Percentiles rank a stretch among this genome's conserved stretches.
Conservation (phyloP, 2,113 vertebrate genomes). For the Plectropomus leopardus region DNA sequence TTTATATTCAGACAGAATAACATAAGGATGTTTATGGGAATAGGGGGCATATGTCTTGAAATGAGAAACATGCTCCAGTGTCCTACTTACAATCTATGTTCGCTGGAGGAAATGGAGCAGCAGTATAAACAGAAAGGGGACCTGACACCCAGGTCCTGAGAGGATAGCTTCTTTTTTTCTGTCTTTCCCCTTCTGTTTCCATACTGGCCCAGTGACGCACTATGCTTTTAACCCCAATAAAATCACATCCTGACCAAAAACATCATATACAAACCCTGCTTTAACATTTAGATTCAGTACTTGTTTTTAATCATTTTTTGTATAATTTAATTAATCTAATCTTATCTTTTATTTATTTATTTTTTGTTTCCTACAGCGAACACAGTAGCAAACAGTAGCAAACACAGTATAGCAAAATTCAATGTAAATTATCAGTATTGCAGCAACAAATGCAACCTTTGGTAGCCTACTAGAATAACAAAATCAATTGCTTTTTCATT, state of each 20-base stretch:
- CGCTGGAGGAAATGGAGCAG: conserved; percentile 75
- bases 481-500: no score
- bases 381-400: no score
- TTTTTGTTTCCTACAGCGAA: no score
- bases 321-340: no score
- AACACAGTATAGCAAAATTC: no score
- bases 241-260: background rate
- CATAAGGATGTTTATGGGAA: conserved; percentile 15
- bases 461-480: no score
- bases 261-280: background rate
- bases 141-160: conserved; percentile 37
- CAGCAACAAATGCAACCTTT: no score
- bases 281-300: background rate
- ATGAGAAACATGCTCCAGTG: conserved; percentile 40
- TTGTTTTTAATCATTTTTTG: background rate
- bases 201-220: conserved; percentile 47
- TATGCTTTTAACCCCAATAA: conserved; percentile 5
- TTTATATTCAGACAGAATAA: no score
- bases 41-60: conserved; percentile 10
- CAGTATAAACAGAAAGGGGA: conserved; percentile 59
- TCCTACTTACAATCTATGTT: conserved; percentile 56
- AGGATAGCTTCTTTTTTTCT: conserved; percentile 14
- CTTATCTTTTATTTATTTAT: no score
- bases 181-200: background rate
- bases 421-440: no score